A percentile compares a stretch with the other conserved stretches of the same genome.
These are phyloP conservation scores for Drosophila littoralis DNA, from an alignment of 1,140 invertebrate species.

Conservation along the genomic window DNA sequence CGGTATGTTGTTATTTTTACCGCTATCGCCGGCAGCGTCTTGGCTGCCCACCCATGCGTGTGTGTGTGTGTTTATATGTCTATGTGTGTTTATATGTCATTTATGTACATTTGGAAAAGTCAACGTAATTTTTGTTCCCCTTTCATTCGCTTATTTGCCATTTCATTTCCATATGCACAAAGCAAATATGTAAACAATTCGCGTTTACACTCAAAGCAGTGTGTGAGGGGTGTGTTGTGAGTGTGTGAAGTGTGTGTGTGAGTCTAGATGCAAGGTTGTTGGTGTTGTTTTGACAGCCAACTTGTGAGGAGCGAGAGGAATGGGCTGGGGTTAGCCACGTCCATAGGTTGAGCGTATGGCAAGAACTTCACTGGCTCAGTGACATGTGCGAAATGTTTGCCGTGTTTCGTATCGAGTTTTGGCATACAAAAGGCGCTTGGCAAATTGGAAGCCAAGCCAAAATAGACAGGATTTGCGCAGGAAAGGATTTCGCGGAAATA, in stretches of 20 bases:
- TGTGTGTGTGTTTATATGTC: conserved; percentile 11
- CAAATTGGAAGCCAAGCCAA: conserved; percentile 71
- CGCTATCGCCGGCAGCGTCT: conserved; percentile 8
- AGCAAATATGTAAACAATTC: conserved; percentile 77
- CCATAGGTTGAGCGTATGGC: conserved; percentile 33
- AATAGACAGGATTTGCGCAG: conserved; percentile 73
- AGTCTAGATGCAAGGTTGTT: conserved; percentile 29
- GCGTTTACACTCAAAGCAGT: conserved; percentile 39
- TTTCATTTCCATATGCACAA: conserved; percentile 80
- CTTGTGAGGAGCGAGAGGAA: not conserved
- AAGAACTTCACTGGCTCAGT: conserved; percentile 76
- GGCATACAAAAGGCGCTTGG: conserved; percentile 69
- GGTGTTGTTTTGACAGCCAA: conserved; percentile 55
- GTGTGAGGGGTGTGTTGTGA: conserved; percentile 1
- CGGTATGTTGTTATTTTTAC: conserved; percentile 16
- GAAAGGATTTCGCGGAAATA: conserved; percentile 70
- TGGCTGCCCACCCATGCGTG: not conserved
- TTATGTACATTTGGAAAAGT: conserved; percentile 61
- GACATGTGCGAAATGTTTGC: conserved; percentile 76
- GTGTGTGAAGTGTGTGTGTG: not conserved
- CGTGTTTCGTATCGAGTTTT: conserved; percentile 53
- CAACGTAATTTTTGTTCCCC: conserved; percentile 74
- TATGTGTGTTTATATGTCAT: conserved; percentile 24
- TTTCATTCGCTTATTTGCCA: conserved; percentile 72
- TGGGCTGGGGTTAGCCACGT: conserved; percentile 31